Base-by-base conservation (phyloP, 2,113 vertebrate genomes). In the Emydocephalus ijimae region DNA sequence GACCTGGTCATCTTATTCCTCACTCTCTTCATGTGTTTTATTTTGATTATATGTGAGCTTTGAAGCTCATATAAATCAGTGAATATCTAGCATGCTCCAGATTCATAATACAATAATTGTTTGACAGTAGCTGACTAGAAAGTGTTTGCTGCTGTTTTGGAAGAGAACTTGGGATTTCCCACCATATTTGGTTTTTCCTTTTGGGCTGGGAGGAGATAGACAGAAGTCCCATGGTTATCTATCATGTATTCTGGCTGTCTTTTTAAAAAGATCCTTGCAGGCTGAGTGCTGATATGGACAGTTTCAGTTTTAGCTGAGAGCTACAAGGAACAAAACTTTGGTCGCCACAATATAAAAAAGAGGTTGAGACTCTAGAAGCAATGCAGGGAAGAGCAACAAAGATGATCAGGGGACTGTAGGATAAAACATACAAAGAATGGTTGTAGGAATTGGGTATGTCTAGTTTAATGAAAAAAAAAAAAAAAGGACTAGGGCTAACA, bases 71-170 rank as follows among this genome's bases (percentile, higher is more conserved):
- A 69, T 94, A 88, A 88, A 94, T 93, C 69, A 91, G 26, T 87
- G 29, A 87, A n/a, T 18, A 54, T 87, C 92, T 92, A 92, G 87
- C 93, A 6, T 45, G 10, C 91, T 91, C 10, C 7, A 9, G 0
- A 91, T 94, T 93, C 88, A 96, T 85, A 97, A 93, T 95, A 91
- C 88, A 96, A 89, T 93, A 96, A 87, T 96, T 98, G 97, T 97
- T 96, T 92, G 92, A 88, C 91, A 64, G 48, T 85, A 95, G 91
- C 86, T 85, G 3, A 48, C 56, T 87, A 89, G 87, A 93, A 93
- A 43, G 2, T 0, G 61, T 95, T 94, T 96, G 86, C 89, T 59
- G 54, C 39, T 95, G 87, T 90, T 88, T 94, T 34, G 39, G 29
- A n/a, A 4, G 85, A 61, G 89, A 95, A 93, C 90, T 64, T 74